A percentile compares a stretch with the other conserved stretches of the same genome.
Evolutionary conservation across 2,113 vertebrate species (phyloP).

Genomic region (Tenrec ecaudatus): DNA sequence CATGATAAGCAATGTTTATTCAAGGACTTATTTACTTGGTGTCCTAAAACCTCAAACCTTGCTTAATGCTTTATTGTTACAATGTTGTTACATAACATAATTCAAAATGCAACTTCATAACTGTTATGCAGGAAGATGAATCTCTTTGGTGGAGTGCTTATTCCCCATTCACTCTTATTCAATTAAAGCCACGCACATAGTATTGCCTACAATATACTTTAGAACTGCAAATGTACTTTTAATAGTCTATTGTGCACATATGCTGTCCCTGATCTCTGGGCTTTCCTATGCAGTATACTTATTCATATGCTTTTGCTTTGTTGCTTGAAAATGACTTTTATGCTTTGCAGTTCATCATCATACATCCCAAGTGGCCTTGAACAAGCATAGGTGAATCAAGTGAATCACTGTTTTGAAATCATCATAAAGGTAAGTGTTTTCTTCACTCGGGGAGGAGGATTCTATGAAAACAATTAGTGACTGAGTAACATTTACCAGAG

Average conservation of each 20-base stretch:
- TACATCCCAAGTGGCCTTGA: slow-evolving; percentile 9
- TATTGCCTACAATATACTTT: not conserved
- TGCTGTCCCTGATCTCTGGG: slow-evolving; percentile 6
- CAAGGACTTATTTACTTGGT: not conserved
- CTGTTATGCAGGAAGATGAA: not conserved
- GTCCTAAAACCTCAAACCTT: not conserved
- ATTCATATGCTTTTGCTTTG: slow-evolving; percentile 37
- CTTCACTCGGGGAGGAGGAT: not conserved
- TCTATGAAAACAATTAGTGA: slow-evolving; percentile 45
- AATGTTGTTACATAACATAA: slow-evolving; percentile 38
- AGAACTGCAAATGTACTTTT: slow-evolving; percentile 3
- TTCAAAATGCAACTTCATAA: slow-evolving; percentile 5
- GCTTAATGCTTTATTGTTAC: not conserved
- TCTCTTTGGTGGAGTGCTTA: not conserved
- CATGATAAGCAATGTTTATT: not conserved
- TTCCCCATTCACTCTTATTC: not conserved
- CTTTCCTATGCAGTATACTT: not conserved
- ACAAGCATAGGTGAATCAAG: not conserved
- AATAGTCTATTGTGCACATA: not conserved
- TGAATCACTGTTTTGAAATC: not conserved
- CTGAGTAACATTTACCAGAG: too few relatives aligned
- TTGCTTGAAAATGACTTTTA: slow-evolving; percentile 39
- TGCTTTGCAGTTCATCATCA: slow-evolving; percentile 4
- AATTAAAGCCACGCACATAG: not conserved
- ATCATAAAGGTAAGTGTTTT: slow-evolving; percentile 38